Conservation (phyloP, 2,113 vertebrate genomes). For the Sturnira hondurensis region DNA sequence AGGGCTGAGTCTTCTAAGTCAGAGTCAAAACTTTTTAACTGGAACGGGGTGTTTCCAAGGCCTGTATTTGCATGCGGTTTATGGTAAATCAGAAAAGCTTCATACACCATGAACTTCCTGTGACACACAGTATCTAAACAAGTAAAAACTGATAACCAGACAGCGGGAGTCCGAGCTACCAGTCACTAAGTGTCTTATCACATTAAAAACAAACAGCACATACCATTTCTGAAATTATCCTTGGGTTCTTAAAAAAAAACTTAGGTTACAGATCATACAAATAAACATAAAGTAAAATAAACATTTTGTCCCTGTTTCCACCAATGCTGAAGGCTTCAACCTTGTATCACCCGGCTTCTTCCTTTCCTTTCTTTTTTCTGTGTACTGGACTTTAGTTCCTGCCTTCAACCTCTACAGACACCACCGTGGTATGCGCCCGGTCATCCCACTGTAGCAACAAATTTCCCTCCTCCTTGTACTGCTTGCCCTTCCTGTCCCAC, state of each 20-base stretch:
- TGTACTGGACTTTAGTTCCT: not conserved
- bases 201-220: constrained; percentile 45
- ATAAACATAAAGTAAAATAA: constrained; percentile 51
- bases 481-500: fast-evolving
- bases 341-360: not conserved
- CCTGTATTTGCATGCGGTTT: not conserved
- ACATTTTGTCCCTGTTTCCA: not conserved
- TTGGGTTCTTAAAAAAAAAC: not conserved
- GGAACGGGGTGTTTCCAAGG: not conserved
- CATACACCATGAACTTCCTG: constrained; percentile 10
- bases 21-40: constrained; percentile 13
- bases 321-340: not conserved
- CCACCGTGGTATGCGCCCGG: not conserved
- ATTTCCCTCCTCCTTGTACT: not conserved
- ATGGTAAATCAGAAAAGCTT: not conserved
- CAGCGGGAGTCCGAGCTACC: not conserved
- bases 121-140: constrained; percentile 45
- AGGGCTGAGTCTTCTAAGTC: not conserved
- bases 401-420: not conserved
- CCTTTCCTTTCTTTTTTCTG: not conserved
- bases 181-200: constrained; percentile 40
- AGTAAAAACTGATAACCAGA: constrained; percentile 32
- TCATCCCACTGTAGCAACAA: not conserved
- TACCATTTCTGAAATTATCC: constrained; percentile 31
- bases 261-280: not conserved